Evolutionary conservation across 1,140 invertebrate genomes (phyloP).

Genomic region (Popillia japonica): DNA sequence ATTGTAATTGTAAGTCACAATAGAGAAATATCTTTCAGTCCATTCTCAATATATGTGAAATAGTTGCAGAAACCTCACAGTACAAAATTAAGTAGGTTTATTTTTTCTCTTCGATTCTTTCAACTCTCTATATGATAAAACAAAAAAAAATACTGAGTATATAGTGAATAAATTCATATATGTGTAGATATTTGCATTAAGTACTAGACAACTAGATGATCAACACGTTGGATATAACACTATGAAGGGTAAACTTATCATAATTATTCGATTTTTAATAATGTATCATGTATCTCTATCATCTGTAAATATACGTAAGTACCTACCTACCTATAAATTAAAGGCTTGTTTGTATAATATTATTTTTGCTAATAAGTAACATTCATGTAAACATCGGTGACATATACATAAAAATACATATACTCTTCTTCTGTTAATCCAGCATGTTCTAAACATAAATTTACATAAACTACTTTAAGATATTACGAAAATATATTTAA

Average conservation of each 20-base stretch:
- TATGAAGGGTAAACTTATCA: slow-evolving; percentile 6
- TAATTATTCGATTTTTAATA: not conserved
- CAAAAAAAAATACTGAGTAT: not conserved
- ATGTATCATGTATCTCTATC: not conserved
- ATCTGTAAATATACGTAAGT: not conserved
- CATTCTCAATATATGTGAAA: slow-evolving; percentile 36
- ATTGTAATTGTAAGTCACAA: slow-evolving; percentile 12
- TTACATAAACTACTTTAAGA: not conserved
- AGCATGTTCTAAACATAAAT: slow-evolving; percentile 11
- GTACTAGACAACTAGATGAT: not conserved
- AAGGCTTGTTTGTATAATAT: slow-evolving; percentile 20
- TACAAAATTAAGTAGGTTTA: slow-evolving; percentile 35
- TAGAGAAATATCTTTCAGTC: slow-evolving; percentile 28
- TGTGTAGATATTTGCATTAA: slow-evolving; percentile 13
- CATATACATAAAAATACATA: not conserved
- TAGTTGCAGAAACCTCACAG: slow-evolving; percentile 37
- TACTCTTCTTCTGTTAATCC: slow-evolving; percentile 30
- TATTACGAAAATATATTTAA: not conserved
- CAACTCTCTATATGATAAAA: slow-evolving; percentile 17
- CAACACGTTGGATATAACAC: slow-evolving; percentile 23
- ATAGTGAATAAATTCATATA: slow-evolving; percentile 31
- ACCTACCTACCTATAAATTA: not conserved
- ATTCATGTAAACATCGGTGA: not conserved
- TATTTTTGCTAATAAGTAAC: slow-evolving; percentile 7
- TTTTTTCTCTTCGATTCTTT: slow-evolving; percentile 9